Conservation (phyloP, 2,113 vertebrate species). For the Acrocephalus kingi region DNA sequence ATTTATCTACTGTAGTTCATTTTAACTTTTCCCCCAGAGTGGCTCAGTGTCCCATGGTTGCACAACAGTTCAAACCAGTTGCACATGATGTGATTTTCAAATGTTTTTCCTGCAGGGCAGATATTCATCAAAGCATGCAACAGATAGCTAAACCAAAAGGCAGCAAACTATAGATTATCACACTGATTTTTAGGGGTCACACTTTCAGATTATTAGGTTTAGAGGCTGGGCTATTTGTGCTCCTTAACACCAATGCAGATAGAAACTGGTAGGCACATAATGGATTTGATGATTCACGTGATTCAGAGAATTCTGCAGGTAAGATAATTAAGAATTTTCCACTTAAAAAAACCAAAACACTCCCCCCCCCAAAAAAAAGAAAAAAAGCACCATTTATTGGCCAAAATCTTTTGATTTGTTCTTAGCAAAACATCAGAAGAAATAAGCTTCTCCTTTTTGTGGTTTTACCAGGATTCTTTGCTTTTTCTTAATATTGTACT, state of each 20-base stretch:
- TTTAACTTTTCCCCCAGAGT: conserved; percentile 65
- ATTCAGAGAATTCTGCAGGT: not conserved
- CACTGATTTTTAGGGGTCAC: conserved; percentile 64
- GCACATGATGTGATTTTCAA: conserved; percentile 63
- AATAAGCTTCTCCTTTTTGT: not conserved
- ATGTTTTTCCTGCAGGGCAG: conserved; percentile 60
- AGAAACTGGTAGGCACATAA: not conserved
- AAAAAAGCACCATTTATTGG: not conserved
- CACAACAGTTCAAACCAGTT: conserved; percentile 63
- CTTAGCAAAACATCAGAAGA: not conserved
- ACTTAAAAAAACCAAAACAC: not conserved
- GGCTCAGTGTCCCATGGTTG: conserved; percentile 62
- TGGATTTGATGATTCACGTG: too few relatives aligned
- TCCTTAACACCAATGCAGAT: not conserved
- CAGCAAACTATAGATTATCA: conserved; percentile 56
- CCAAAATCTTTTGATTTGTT: not conserved
- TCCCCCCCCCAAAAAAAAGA: not conserved
- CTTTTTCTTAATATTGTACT: not conserved
- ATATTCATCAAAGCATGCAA: conserved; percentile 68
- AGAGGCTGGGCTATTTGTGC: not conserved
- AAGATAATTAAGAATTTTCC: conserved; percentile 7
- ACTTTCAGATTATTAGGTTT: conserved; percentile 53
- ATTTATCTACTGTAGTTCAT: conserved; percentile 71
- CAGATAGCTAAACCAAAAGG: conserved; percentile 48
- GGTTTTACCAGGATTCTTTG: not conserved